These are phyloP conservation scores for Aphis craccivora DNA, from an alignment of 1,140 invertebrate species.

Conservation along the genomic window DNA sequence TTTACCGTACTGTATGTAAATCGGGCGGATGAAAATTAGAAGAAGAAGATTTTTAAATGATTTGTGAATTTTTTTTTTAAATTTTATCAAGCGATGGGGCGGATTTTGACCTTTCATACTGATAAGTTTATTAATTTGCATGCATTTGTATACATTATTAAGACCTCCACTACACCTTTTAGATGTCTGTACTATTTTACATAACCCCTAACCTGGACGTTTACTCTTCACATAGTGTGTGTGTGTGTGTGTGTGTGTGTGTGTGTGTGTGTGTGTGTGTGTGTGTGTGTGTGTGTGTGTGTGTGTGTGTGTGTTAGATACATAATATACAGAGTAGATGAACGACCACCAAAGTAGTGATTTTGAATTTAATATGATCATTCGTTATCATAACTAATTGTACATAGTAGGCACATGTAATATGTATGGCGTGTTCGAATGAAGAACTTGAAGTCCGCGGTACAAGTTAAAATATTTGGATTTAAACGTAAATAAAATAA, in stretches of 20 bases:
- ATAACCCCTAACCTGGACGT: background rate
- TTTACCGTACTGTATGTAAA: background rate
- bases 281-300: too few relatives aligned
- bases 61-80: background rate
- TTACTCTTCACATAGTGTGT: too few relatives aligned
- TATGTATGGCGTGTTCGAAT: background rate
- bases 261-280: too few relatives aligned
- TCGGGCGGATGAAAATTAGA: background rate
- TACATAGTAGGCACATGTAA: background rate
- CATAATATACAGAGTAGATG: background rate
- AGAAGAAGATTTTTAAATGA: background rate
- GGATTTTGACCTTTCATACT: background rate
- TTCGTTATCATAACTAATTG: background rate
- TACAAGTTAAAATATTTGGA: slow-evolving; percentile 5
- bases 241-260: too few relatives aligned
- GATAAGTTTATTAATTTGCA: background rate
- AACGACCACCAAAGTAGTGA: background rate
- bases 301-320: background rate
- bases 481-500: slow-evolving; percentile 23
- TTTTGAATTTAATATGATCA: background rate
- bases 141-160: background rate
- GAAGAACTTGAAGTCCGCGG: background rate
- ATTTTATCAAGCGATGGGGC: background rate
- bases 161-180: background rate
- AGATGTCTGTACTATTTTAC: background rate